Evolutionary conservation across 2,797 vertebrate species (phyloP).

Genomic region (Vultur gryphus): DNA sequence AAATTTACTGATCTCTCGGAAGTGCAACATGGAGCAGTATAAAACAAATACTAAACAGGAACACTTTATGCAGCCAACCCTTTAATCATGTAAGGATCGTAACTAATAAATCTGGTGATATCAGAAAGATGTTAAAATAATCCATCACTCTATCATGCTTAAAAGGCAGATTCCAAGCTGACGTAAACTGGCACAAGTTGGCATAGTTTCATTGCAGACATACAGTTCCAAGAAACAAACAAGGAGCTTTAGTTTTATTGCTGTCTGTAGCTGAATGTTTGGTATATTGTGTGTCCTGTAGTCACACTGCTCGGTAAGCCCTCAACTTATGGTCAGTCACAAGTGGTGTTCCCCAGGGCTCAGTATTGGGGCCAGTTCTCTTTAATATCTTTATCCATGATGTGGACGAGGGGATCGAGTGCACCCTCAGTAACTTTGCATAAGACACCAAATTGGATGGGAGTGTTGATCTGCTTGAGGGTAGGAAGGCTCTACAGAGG

Average conservation of each 20-base stretch:
- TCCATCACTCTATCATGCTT: background rate
- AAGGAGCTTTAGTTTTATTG: background rate
- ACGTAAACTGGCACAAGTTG: background rate
- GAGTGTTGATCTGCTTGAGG: background rate
- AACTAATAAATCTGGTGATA: background rate
- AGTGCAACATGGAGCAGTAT: background rate
- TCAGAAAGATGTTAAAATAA: background rate
- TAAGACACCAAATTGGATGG: background rate
- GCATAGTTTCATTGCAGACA: background rate
- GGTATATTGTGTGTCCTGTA: background rate
- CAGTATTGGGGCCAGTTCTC: background rate
- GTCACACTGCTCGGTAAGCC: background rate
- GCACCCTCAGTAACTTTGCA: background rate
- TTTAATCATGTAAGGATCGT: background rate
- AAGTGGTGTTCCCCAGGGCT: background rate
- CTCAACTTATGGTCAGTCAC: background rate
- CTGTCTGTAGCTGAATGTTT: background rate
- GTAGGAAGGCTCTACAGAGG: background rate
- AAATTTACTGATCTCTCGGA: background rate
- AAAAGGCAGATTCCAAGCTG: background rate
- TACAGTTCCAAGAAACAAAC: background rate
- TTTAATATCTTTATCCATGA: background rate
- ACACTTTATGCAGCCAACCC: background rate
- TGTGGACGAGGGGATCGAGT: background rate
- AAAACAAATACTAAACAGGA: background rate